phyloP scores from a whole-genome alignment of 2,888 invertebrate species.

The Scelioninae gen. 2 region DNA sequence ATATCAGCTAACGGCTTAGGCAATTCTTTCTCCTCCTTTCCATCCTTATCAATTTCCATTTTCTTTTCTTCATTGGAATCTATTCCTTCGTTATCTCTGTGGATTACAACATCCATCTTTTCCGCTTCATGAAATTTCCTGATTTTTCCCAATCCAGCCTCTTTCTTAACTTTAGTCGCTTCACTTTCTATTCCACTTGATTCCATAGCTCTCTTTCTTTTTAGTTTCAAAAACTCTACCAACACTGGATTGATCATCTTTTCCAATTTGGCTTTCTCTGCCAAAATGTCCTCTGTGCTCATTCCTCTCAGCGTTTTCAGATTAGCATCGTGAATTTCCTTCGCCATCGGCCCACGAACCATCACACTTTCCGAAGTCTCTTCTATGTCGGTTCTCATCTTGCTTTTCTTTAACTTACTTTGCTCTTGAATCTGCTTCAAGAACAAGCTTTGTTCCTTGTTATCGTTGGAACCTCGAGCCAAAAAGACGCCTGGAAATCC shows the following conservation, averaged over 20 bases:
- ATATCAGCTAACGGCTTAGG: conserved; percentile 67
- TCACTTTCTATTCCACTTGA: conserved; percentile 60
- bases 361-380: conserved; percentile 57
- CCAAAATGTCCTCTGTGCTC: conserved; percentile 84
- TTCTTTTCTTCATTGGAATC: conserved; percentile 39
- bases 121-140: conserved; percentile 14
- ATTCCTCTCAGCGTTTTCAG: conserved; percentile 80
- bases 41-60: neutral
- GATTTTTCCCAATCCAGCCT: conserved; percentile 2
- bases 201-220: conserved; percentile 68
- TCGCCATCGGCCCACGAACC: conserved; percentile 71
- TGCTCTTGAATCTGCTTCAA: conserved; percentile 56
- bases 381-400: neutral
- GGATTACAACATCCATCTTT: conserved; percentile 42
- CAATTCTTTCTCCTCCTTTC: conserved; percentile 28
- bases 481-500: conserved; percentile 72
- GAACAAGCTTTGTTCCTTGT: conserved; percentile 66
- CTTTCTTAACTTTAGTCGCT: conserved; percentile 59
- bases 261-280: conserved; percentile 83
- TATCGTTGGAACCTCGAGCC: conserved; percentile 50
- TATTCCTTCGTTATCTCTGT: conserved; percentile 19
- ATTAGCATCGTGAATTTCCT: conserved; percentile 86
- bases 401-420: conserved; percentile 8
- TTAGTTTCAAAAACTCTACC: conserved; percentile 80
- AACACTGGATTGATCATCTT: conserved; percentile 81